Evolutionary conservation across 2,888 invertebrate species (phyloP), one percentile per base, ranked within the genome.

Genomic region (Bruchidius siliquastri): DNA sequence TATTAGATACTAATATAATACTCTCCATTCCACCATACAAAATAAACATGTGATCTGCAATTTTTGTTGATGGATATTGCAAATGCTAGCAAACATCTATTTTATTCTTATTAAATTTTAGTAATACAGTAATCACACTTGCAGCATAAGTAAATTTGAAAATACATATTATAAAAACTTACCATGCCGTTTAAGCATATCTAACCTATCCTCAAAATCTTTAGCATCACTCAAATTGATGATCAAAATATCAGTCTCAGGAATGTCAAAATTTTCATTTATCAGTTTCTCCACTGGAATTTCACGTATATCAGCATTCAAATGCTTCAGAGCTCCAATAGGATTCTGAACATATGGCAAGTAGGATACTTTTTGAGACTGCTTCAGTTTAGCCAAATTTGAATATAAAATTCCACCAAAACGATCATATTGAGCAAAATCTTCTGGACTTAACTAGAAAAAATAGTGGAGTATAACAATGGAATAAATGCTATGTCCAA

Each of bases 281-380:
- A 85, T 77, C 1, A 49, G 49, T 67, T 80, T 79, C 71, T 82
- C 81, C 66, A 84, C 78, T 8, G 84, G 81, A 70, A 84, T 75
- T 79, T 84, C 83, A 21, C 80, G 77, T 20, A 84, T 78, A 72
- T 82, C 80, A 67, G 80, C 82, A 8, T 87, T 86, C 6, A 91
- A 80, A 30, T 88, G 85, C 77, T 90, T 88, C 67, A 94, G 80
- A 0, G 88, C 89, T 0, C 86, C 85, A 18, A 91, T 75, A 0
- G 93, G 89, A 75, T 89, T 88, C 69, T 90, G 88, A 0, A 94
- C 94, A 21, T 89, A 88, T 10, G 92, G 89, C 72, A 91, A 85
- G 82, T 92, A 93, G 0, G 88, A 85, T 22, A 82, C 81, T 76
- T 83, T 81, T 26, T 80, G 78, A 21, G 85, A 84, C 8, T 84